These are phyloP conservation scores for Synanthedon formicaeformis DNA, from an alignment of 2,888 invertebrate species.

Conservation along the genomic window DNA sequence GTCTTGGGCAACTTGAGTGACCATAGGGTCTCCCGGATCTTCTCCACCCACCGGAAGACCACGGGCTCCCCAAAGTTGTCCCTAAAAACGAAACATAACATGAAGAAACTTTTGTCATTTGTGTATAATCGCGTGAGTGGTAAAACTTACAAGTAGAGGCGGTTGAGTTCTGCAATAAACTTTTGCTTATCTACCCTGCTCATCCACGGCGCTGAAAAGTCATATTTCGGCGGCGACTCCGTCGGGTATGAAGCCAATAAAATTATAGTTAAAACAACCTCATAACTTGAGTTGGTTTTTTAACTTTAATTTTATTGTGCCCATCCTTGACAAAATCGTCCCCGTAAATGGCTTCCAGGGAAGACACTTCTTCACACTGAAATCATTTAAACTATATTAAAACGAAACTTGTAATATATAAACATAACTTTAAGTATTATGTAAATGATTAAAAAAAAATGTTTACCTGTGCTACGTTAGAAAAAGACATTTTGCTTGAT, in stretches of 20 bases:
- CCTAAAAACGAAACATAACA: neutral
- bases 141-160: neutral
- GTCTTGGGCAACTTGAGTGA: neutral
- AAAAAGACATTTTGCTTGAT: no score
- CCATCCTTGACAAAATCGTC: neutral
- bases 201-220: neutral
- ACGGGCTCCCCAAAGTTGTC: constrained; percentile 68
- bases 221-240: neutral
- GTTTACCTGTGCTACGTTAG: no score
- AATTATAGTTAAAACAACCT: neutral
- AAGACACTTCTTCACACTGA: neutral
- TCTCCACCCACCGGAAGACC: constrained; percentile 74
- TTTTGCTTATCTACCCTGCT: neutral
- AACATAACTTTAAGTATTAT: no score
- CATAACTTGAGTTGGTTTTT: neutral
- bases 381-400: neutral
- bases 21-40: constrained; percentile 60
- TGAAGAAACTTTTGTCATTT: no score
- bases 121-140: no score
- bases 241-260: neutral
- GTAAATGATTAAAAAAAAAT: no score
- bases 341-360: neutral
- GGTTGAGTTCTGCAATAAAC: neutral
- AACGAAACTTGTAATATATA: no score
- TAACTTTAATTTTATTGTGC: neutral